Evolutionary conservation across 2,113 vertebrate species (phyloP).

Genomic region (Clarias macrocephalus): DNA sequence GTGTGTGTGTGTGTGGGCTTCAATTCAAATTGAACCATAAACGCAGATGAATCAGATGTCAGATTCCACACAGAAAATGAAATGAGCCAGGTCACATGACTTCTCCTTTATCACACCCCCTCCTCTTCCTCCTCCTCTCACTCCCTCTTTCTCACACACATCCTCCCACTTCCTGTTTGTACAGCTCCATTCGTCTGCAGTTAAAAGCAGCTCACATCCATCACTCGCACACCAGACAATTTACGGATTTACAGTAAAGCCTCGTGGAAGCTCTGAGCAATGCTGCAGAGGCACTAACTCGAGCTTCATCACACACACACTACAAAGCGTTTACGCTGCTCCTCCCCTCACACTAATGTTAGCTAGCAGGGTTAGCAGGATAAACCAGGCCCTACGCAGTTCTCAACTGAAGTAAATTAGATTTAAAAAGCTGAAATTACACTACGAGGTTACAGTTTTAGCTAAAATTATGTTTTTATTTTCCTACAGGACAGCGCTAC

Average conservation of each 20-base stretch:
- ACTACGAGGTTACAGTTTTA: neutral
- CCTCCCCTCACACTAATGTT: no score
- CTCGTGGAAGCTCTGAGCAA: neutral
- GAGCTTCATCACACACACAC: neutral
- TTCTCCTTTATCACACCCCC: neutral
- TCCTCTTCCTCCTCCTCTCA: neutral
- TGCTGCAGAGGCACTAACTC: neutral
- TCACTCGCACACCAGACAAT: no score
- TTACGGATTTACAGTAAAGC: neutral
- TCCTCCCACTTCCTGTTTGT: conserved; percentile 29
- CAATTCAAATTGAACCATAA: neutral
- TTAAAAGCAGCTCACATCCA: neutral
- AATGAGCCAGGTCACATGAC: neutral
- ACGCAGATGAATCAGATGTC: neutral
- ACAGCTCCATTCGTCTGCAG: neutral
- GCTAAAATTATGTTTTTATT: no score
- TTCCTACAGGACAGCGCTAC: neutral
- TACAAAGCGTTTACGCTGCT: neutral
- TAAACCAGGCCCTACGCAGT: neutral
- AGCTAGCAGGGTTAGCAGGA: no score
- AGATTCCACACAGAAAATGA: neutral
- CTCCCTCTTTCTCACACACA: neutral
- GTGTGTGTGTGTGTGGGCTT: neutral
- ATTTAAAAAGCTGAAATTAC: no score
- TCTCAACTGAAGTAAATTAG: neutral